Percentiles rank a stretch among this genome's conserved stretches.
Evolutionary conservation across 30 jellyfish, hydroid and myxozoan species (phyloP).

Genomic region (Turritopsis rubra): DNA sequence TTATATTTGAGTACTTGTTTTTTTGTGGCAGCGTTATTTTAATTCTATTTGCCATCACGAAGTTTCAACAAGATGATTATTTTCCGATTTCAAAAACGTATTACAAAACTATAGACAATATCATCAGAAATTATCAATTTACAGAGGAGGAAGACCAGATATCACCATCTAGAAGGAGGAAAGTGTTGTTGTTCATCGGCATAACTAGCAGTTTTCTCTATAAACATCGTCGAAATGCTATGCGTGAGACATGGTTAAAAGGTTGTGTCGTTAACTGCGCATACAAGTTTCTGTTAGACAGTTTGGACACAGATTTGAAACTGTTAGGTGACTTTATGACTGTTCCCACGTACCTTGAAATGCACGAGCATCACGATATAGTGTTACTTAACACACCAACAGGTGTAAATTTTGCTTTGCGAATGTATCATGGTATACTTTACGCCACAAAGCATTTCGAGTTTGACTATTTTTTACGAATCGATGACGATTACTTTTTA

Average conservation of each 20-base stretch:
- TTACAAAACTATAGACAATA: background rate
- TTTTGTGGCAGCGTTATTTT: background rate
- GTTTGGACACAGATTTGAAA: background rate
- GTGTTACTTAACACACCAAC: background rate
- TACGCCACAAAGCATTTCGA: slow-evolving; percentile 72
- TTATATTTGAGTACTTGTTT: background rate
- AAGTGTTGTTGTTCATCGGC: background rate
- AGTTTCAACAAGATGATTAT: background rate
- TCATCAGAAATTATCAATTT: background rate
- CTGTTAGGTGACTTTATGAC: background rate
- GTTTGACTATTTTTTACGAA: slow-evolving; percentile 60
- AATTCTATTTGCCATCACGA: background rate
- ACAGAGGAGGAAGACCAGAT: background rate
- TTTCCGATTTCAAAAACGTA: background rate
- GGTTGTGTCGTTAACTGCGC: background rate
- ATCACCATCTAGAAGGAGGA: background rate
- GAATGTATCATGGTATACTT: slow-evolving; percentile 45
- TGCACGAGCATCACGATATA: background rate
- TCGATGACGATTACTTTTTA: slow-evolving; percentile 64
- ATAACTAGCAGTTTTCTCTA: background rate
- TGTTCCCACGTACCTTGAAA: background rate
- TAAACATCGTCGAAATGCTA: background rate
- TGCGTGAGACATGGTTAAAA: background rate
- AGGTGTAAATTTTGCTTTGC: background rate
- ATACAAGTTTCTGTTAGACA: background rate